A percentile compares a stretch with the other conserved stretches of the same genome.
Evolutionary conservation across 2,797 vertebrate species (phyloP).

Genomic region (Danio choprae): DNA sequence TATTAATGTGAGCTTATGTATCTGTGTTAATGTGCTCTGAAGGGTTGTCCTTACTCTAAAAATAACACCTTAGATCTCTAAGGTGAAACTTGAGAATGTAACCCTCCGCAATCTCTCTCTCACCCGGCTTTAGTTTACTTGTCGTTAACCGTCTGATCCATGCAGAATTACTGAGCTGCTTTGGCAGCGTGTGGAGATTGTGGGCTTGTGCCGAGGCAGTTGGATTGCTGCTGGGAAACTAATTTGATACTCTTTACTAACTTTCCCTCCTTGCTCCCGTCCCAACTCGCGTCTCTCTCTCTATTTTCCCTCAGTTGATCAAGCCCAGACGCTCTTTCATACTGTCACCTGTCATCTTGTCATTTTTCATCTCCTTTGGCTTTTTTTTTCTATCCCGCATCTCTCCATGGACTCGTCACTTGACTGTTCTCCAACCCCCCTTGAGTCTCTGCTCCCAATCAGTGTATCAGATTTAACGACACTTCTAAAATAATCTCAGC

Average conservation of each 20-base stretch:
- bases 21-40: conserved; percentile 73
- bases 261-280: conserved; percentile 6
- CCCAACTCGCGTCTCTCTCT: conserved; percentile 15
- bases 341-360: conserved; percentile 32
- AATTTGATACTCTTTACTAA: conserved; percentile 48
- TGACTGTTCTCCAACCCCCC: conserved; percentile 24
- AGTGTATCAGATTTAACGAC: conserved; percentile 73
- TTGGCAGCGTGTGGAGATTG: conserved; percentile 32
- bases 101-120: conserved; percentile 44
- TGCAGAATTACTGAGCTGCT: conserved; percentile 36
- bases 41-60: conserved; percentile 71
- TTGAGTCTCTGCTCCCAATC: conserved; percentile 58
- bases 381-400: conserved; percentile 8
- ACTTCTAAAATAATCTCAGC: conserved; percentile 70
- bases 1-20: conserved; percentile 74
- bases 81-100: conserved; percentile 66
- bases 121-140: conserved; percentile 39
- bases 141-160: conserved; percentile 34
- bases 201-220: conserved; percentile 8
- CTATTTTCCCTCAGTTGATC: conserved; percentile 1
- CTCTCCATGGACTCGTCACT: conserved; percentile 26
- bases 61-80: conserved; percentile 72
- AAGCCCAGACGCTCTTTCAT: not conserved
- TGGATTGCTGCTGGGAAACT: conserved; percentile 32
- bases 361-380: conserved; percentile 28